Evolutionary conservation across 1,140 invertebrate species (phyloP).

Genomic region (Meloidogyne hapla): DNA sequence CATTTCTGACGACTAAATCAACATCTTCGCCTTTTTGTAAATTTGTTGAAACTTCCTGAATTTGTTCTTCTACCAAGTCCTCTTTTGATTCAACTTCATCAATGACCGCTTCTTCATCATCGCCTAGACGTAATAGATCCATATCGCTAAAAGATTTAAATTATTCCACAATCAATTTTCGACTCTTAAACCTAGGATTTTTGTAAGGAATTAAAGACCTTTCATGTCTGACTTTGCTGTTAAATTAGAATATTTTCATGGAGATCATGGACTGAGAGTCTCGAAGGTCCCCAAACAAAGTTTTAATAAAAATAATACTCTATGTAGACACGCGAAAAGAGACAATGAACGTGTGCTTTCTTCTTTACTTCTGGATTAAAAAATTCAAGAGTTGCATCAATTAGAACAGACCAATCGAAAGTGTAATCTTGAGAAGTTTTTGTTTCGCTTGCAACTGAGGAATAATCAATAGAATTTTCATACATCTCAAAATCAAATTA

Average conservation of each 20-base stretch:
- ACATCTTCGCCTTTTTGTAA: neutral
- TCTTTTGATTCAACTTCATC: slow-evolving; percentile 16
- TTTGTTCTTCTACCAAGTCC: neutral
- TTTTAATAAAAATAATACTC: slow-evolving; percentile 17
- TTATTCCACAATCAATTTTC: slow-evolving; percentile 13
- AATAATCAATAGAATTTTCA: slow-evolving; percentile 11
- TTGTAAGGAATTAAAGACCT: too few relatives aligned
- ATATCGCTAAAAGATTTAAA: slow-evolving; percentile 27
- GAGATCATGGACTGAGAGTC: too few relatives aligned
- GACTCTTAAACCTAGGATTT: too few relatives aligned
- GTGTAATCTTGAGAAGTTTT: neutral
- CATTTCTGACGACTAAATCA: neutral
- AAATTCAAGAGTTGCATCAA: slow-evolving; percentile 9
- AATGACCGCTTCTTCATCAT: slow-evolving; percentile 2
- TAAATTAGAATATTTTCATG: too few relatives aligned
- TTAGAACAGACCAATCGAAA: slow-evolving; percentile 19
- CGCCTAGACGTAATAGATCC: slow-evolving; percentile 26
- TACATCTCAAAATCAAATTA: neutral
- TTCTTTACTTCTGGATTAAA: neutral
- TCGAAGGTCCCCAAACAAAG: too few relatives aligned
- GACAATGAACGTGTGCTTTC: slow-evolving; percentile 3
- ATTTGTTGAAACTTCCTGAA: neutral
- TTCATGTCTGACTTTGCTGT: too few relatives aligned
- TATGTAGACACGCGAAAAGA: slow-evolving; percentile 32
- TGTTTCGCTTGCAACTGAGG: slow-evolving; percentile 4